Evolutionary conservation across 1,140 invertebrate genomes (phyloP).

Genomic region (Asobara japonica): DNA sequence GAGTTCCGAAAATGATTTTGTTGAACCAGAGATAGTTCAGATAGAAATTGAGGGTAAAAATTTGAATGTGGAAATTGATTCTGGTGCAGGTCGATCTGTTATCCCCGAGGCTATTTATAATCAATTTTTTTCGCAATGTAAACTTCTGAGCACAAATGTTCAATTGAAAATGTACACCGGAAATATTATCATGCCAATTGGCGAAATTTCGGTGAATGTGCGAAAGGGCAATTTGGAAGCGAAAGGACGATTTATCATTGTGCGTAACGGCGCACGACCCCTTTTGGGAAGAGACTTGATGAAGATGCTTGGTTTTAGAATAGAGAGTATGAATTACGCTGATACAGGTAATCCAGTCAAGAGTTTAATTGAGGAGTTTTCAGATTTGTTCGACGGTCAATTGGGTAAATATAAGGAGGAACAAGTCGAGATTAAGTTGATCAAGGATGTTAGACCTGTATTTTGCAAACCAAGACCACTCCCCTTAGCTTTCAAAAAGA

Average conservation of each 20-base stretch:
- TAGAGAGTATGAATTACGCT: conserved; percentile 39
- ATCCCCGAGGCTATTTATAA: conserved; percentile 35
- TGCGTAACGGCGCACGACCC: conserved; percentile 21
- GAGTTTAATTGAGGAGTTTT: conserved; percentile 29
- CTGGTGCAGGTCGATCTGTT: conserved; percentile 32
- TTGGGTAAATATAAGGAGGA: conserved; percentile 39
- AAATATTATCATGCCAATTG: conserved; percentile 17
- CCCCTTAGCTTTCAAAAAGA: conserved; percentile 50
- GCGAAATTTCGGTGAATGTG: conserved; percentile 27
- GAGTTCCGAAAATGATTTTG: neutral
- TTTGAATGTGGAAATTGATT: conserved; percentile 31
- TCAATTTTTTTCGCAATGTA: conserved; percentile 21
- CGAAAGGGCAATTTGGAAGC: neutral
- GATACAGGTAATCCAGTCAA: conserved; percentile 51
- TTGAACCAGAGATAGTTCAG: conserved; percentile 22
- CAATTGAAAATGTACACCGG: conserved; percentile 31
- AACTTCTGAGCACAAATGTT: neutral
- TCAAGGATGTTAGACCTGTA: conserved; percentile 39
- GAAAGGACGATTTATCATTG: conserved; percentile 22
- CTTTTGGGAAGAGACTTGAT: conserved; percentile 39
- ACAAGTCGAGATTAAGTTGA: conserved; percentile 35
- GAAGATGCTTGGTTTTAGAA: conserved; percentile 24
- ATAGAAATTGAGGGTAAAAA: conserved; percentile 17
- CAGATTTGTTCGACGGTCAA: conserved; percentile 26
- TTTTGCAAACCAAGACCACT: conserved; percentile 50